Evolutionary conservation across 2,113 vertebrate species (phyloP), one percentile per base, ranked within the genome.

Genomic region (Epinephelus lanceolatus): DNA sequence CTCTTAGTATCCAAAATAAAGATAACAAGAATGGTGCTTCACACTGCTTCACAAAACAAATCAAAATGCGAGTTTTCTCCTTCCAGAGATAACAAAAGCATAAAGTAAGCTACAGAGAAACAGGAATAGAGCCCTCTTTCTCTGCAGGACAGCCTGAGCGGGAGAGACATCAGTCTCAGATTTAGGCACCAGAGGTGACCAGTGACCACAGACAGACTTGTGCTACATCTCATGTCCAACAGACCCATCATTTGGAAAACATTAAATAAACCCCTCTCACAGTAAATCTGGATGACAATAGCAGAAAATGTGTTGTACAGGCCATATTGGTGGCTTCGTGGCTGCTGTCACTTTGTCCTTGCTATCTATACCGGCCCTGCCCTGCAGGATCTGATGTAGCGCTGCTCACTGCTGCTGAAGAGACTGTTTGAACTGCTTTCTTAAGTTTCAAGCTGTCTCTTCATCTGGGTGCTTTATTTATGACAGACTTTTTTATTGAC

Each of bases 221-320:
- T 67, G 74, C 66, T 78, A 60, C 25, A 77, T 70, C 66, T 71
- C 37, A 62, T 62, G 37, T 42, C 52, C 47, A n/a, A 37, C n/a
- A 56, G 61, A 68, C 21, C 33, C 2, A 70, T 56, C 6, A 27
- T 40, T 78, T 71, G 27, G 25, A 11, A 70, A 68, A 63, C 23
- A 77, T 45, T 71, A 78, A 55, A 45, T 25, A 23, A 33, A 60
- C 45, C 5, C 42, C 21, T 52, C 9, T n/a, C 53, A 37, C 68
- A 68, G 45, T 18, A 79, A 25, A 72, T 57, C 13, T 57, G 18
- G 9, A 52, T 55, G 23, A 73, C n/a, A 57, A 23, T 1, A 40
- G 30, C 68, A 72, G n/a, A 70, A 14, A 68, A 14, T n/a, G 71
- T 49, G 30, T 42, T 18, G 33, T 37, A 21, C 49, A 73, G 70